phyloP scores from a whole-genome alignment of 2,888 invertebrate genomes.

The Trissolcus brochymenae region DNA sequence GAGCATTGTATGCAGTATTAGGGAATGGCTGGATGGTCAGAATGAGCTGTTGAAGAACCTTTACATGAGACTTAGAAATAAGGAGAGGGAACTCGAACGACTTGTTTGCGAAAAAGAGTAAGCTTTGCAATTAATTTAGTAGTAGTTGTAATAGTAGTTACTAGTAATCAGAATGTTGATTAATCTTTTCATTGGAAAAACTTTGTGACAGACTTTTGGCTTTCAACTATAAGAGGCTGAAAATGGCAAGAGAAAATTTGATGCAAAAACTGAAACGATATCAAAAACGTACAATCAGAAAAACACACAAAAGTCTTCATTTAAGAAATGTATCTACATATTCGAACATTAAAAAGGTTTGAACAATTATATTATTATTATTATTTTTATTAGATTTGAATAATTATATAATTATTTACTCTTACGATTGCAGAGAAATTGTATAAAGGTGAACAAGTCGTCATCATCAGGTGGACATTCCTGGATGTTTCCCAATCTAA shows the following conservation, averaged over 20 bases:
- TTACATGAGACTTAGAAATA: conserved; percentile 61
- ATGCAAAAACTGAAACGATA: conserved; percentile 28
- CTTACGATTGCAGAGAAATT: conserved; percentile 56
- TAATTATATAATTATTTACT: no score
- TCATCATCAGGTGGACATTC: conserved; percentile 59
- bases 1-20: conserved; percentile 66
- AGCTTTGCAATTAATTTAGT: not conserved
- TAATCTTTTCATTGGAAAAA: not conserved
- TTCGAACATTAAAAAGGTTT: conserved; percentile 27
- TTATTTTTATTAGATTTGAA: no score
- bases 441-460: conserved; percentile 50
- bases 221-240: conserved; percentile 30
- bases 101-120: conserved; percentile 68
- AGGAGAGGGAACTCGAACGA: conserved; percentile 64
- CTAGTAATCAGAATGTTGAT: not conserved
- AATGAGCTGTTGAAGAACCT: conserved; percentile 61
- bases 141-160: not conserved
- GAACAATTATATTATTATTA: not conserved
- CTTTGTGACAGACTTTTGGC: conserved; percentile 21
- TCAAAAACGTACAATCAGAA: conserved; percentile 14
- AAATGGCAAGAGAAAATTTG: conserved; percentile 15
- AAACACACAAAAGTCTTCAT: conserved; percentile 3
- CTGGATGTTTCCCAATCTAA: conserved; percentile 65
- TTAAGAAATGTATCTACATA: conserved; percentile 11
- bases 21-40: conserved; percentile 69